Evolutionary conservation across 2,797 vertebrate species (phyloP).

Genomic region (Menidia menidia): DNA sequence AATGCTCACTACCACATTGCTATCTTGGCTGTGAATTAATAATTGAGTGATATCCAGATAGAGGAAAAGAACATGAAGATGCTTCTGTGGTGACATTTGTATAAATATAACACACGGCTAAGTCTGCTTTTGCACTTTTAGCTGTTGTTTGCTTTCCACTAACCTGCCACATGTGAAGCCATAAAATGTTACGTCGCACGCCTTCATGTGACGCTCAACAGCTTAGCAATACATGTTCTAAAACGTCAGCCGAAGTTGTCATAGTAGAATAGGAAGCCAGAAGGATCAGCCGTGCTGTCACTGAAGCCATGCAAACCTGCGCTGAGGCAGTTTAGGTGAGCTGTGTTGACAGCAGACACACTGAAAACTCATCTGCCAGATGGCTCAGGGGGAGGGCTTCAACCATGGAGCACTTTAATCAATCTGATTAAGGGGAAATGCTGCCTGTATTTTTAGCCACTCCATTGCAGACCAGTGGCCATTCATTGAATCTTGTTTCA

Average conservation of each 20-base stretch:
- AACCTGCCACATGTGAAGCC: slow-evolving; percentile 31
- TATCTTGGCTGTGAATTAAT: not conserved
- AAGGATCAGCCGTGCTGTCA: slow-evolving; percentile 22
- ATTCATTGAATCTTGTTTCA: slow-evolving; percentile 80
- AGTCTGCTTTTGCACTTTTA: slow-evolving; percentile 40
- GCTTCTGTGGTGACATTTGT: slow-evolving; percentile 17
- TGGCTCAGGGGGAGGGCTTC: slow-evolving; percentile 75
- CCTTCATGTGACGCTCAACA: too few relatives aligned
- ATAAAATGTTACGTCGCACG: slow-evolving; percentile 30
- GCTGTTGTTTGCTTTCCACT: slow-evolving; percentile 36
- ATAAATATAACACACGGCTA: slow-evolving; percentile 11
- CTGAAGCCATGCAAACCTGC: slow-evolving; percentile 52
- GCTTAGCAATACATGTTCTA: not conserved
- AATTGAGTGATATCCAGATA: not conserved
- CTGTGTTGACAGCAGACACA: slow-evolving; percentile 66
- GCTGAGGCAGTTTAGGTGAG: slow-evolving; percentile 61
- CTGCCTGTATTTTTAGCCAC: slow-evolving; percentile 82
- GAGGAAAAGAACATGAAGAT: not conserved
- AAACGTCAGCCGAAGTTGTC: slow-evolving; percentile 2
- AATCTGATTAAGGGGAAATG: slow-evolving; percentile 85
- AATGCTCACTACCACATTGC: not conserved
- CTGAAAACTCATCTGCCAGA: slow-evolving; percentile 75
- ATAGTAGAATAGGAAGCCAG: not conserved
- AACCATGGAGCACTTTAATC: slow-evolving; percentile 80
- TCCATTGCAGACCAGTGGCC: slow-evolving; percentile 68